Base-by-base conservation (phyloP, 2,113 vertebrate genomes). In the Motacilla alba region DNA sequence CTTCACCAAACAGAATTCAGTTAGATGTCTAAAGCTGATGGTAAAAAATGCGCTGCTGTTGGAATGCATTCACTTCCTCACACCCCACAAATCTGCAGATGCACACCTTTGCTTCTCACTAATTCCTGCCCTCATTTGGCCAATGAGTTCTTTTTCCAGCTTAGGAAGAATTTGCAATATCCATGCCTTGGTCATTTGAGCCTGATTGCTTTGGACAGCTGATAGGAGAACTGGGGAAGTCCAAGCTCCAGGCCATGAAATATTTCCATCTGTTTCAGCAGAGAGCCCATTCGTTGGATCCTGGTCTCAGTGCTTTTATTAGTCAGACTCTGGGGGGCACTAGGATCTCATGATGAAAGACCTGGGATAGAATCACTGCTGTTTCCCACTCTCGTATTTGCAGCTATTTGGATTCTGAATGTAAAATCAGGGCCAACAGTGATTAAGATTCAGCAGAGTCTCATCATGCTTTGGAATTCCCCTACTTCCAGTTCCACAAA, bases 291-390 rank as follows among this genome's bases (percentile, higher is more conserved):
- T 58, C 0, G 0, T 2, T 47, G 52, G 35, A 19, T 84, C 21
- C 78, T 23, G 37, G 52, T 87, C 83, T 84, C 72, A 15, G 89
- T 87, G 96, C 95, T 95, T 95, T 91, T 87, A 69, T 89, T 68
- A 91, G 52, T 94, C 77, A 81, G 91, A 95, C 96, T 96, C 95
- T 95, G 91, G 96, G 89, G 95, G 96, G 96, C 96, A 96, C 94
- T 87, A 91, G 67, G 93, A 87, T 89, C 63, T 93, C 93, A 58
- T 52, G 41, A 93, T 82, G 93, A 82, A 89, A 89, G 72, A 46
- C 1, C 3, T 2, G 33, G 89, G 27, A 89, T 52, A 75, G 66
- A 84, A 84, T 72, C 72, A 63, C 81, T 79, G 64, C 62, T 23
- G 41, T 39, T 95, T 96, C 86, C 79, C 96, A 92, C 86, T 50